These are phyloP conservation scores for Gonocerus acuteangulatus DNA, from an alignment of 2,888 invertebrate species.

Conservation along the genomic window DNA sequence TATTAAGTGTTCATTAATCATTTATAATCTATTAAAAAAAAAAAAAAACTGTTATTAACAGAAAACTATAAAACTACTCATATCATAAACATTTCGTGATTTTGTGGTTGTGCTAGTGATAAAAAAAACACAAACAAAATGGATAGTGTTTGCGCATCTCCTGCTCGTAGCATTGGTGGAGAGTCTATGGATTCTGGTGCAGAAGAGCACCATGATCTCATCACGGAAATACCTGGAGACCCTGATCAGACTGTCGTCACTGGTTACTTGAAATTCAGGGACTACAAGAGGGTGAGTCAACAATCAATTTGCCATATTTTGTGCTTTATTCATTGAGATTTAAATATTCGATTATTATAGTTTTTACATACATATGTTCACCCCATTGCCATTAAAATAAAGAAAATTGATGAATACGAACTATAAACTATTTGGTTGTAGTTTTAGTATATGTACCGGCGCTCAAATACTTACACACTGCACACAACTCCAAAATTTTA, in stretches of 20 bases:
- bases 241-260: constrained; percentile 60
- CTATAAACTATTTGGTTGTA: no score
- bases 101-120: not conserved
- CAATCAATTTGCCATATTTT: no score
- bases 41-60: not conserved
- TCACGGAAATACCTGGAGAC: constrained; percentile 47
- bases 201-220: constrained; percentile 40
- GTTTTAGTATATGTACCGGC: no score
- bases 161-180: constrained; percentile 41
- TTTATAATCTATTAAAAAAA: not conserved
- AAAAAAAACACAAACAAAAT: constrained; percentile 15
- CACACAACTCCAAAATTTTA: no score
- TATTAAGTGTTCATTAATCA: not conserved
- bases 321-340: no score
- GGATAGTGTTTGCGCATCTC: constrained; percentile 40
- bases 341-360: no score
- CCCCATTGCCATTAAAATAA: not conserved
- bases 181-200: constrained; percentile 35
- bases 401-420: no score
- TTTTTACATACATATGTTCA: not conserved
- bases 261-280: constrained; percentile 64
- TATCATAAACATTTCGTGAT: not conserved
- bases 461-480: no score
- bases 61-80: no score
- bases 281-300: constrained; percentile 58